Evolutionary conservation across 1,140 invertebrate genomes (phyloP).

Genomic region (Plutomurus gul): DNA sequence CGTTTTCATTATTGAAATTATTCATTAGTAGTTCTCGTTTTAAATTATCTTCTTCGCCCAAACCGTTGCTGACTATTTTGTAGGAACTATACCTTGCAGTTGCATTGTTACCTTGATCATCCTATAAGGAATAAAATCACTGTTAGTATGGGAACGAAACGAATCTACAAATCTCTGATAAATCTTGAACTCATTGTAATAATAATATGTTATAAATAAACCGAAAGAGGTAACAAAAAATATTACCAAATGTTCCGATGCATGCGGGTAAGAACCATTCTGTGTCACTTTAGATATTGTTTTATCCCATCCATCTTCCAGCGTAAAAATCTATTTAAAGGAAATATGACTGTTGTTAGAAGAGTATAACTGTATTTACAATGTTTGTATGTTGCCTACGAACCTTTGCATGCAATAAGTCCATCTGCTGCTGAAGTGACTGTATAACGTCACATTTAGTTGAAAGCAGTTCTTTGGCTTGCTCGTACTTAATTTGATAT

Average conservation of each 20-base stretch:
- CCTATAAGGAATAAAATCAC: too few species aligned
- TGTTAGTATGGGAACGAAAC: too few species aligned
- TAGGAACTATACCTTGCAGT: too few species aligned
- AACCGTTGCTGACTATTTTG: too few species aligned
- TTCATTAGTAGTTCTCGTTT: too few species aligned
- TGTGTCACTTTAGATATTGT: neutral
- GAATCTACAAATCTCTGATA: too few species aligned
- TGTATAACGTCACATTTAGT: conserved; percentile 13
- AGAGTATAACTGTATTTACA: neutral
- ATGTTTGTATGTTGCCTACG: neutral
- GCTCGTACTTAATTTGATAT: conserved; percentile 43
- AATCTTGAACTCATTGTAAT: too few species aligned
- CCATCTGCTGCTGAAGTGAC: conserved; percentile 37
- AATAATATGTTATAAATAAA: neutral
- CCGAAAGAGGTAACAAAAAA: neutral
- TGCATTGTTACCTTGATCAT: too few species aligned
- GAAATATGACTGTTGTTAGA: neutral
- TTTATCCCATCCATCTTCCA: conserved; percentile 37
- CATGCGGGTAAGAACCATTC: neutral
- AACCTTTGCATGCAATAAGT: conserved; percentile 36
- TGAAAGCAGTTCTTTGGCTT: neutral
- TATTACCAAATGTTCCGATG: neutral
- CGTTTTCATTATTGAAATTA: neutral
- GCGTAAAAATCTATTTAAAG: neutral
- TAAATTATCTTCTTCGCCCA: too few species aligned